Evolutionary conservation across 2,888 invertebrate species (phyloP), one percentile per base, ranked within the genome.

Genomic region (Tipula helvola): DNA sequence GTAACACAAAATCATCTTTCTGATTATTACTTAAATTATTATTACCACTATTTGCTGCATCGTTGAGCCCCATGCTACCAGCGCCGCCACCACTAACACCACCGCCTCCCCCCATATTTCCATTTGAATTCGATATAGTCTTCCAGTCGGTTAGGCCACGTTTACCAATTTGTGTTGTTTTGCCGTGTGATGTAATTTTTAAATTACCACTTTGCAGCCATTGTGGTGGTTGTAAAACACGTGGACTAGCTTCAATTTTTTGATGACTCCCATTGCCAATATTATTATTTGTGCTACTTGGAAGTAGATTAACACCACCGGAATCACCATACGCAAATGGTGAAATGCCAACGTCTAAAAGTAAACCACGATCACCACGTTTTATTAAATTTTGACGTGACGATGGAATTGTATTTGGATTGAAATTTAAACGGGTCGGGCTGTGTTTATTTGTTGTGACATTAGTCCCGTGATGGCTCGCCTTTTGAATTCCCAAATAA

Each of bases 81-180:
- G 71, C 71, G 10, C 71, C 71, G 13, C 57, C 28, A 18, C 18
- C 28, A 1, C 71, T n/a, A n/a, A n/a, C n/a, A n/a, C n/a, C n/a
- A n/a, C n/a, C 71, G 8, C 71, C 71, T 5, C 71, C 71, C 28
- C 7, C 28, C 28, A 28, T 13, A 47, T 47, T 28, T 13, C 36
- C 47, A 86, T 86, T 86, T 13, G 36, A 28, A 83, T 86, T 86
- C n/a, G 71, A 39, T 10, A 88, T 87, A 16, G 87, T 87, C 44
- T 88, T 88, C 88, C 88, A 88, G 86, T 88, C 88, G 7, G 88
- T 88, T 28, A 88, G 83, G 5, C 83, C 86, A 8, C 87, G 86
- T 86, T 87, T 87, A 7, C 86, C 87, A 18, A 87, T 87, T 87
- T 87, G 86, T 42, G 87, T 86, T 39, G 87, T 86, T 86, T 88